phyloP scores from a whole-genome alignment of 2,797 vertebrate species.

The Microcaecilia unicolor region DNA sequence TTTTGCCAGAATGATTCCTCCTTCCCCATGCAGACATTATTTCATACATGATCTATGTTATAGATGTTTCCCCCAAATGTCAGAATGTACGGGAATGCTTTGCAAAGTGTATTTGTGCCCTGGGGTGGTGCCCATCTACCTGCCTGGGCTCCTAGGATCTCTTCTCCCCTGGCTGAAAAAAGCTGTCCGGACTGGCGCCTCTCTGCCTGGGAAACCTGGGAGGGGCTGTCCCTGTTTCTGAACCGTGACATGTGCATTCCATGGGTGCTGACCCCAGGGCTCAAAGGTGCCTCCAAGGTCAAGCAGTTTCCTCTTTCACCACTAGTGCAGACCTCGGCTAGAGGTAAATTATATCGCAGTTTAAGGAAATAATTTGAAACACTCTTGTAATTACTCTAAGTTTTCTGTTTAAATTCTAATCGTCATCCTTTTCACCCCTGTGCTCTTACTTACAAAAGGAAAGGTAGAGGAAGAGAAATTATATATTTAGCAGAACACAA shows the following conservation, averaged over 20 bases:
- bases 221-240: constrained; percentile 60
- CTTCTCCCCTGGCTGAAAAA: too few relatives aligned
- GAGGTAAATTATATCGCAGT: constrained; percentile 62
- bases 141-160: too few relatives aligned
- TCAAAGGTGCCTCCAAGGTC: constrained; percentile 64
- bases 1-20: too few relatives aligned
- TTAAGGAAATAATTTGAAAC: constrained; percentile 66
- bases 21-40: too few relatives aligned
- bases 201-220: constrained; percentile 70
- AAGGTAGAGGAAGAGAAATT: constrained; percentile 14
- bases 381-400: constrained; percentile 66
- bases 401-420: constrained; percentile 66
- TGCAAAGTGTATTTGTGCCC: too few relatives aligned
- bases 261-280: constrained; percentile 67
- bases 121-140: too few relatives aligned
- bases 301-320: constrained; percentile 70
- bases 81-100: too few relatives aligned
- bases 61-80: too few relatives aligned
- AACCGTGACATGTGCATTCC: constrained; percentile 80
- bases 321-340: constrained; percentile 54
- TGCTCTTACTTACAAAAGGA: constrained; percentile 14
- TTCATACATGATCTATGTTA: too few relatives aligned
- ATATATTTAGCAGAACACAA: constrained; percentile 32
- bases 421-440: constrained; percentile 54
- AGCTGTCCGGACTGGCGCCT: constrained; percentile 70